phyloP scores from a whole-genome alignment of 1,140 invertebrate genomes.

The Musca vetustissima region DNA sequence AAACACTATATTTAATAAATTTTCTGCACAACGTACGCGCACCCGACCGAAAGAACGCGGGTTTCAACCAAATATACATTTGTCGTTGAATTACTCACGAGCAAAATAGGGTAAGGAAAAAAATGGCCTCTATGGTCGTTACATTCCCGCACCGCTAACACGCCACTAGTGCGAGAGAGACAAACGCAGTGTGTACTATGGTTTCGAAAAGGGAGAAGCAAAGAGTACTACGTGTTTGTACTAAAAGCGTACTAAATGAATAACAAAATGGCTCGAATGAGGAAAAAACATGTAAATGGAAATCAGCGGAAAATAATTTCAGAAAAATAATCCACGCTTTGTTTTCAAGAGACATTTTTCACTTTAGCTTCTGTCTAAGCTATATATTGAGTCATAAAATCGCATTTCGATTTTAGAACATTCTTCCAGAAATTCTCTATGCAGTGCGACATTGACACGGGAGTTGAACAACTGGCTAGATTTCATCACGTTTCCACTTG shows the following conservation, averaged over 20 bases:
- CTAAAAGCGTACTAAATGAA: constrained; percentile 28
- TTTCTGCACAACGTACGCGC: constrained; percentile 51
- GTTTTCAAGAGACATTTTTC: background rate
- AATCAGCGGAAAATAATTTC: background rate
- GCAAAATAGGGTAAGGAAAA: constrained; percentile 31
- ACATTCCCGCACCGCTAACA: background rate
- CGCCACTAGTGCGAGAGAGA: constrained; percentile 4
- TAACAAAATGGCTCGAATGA: constrained; percentile 29
- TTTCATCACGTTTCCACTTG: too few species aligned
- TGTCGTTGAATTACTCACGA: constrained; percentile 26
- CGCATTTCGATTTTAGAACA: too few species aligned
- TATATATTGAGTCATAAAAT: too few species aligned
- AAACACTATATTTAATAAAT: constrained; percentile 54
- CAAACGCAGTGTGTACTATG: background rate
- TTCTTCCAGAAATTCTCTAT: too few species aligned
- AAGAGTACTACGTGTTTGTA: constrained; percentile 27
- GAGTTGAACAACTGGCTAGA: too few species aligned
- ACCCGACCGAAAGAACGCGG: constrained; percentile 35
- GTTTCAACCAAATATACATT: constrained; percentile 56
- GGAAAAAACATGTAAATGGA: constrained; percentile 20
- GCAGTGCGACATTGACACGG: too few species aligned
- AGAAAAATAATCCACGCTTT: background rate
- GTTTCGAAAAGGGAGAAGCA: constrained; percentile 10
- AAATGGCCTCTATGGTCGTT: background rate
- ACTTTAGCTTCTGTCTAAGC: too few species aligned